phyloP scores from a whole-genome alignment of 1,140 invertebrate species.

The Lasaia peninsularis region DNA sequence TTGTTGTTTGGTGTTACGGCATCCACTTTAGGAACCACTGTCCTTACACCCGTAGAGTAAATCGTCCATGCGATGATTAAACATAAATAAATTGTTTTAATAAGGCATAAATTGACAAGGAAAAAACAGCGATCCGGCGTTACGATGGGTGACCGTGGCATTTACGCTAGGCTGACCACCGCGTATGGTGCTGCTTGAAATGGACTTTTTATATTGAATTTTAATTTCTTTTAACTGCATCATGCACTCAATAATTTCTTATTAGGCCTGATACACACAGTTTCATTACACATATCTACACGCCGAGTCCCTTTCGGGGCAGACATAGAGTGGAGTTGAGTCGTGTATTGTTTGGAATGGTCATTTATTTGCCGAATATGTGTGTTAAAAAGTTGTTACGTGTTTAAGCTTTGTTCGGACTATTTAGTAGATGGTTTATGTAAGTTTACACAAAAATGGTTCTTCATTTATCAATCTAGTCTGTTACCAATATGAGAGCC shows the following conservation, averaged over 20 bases:
- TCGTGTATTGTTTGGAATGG: no score
- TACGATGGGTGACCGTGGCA: slow-evolving; percentile 66
- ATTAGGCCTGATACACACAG: slow-evolving; percentile 16
- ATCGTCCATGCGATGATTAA: slow-evolving; percentile 50
- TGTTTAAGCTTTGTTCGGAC: no score
- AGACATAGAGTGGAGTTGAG: no score
- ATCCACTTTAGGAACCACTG: not conserved
- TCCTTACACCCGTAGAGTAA: slow-evolving; percentile 38
- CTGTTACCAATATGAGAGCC: no score
- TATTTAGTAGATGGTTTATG: no score
- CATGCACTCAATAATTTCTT: slow-evolving; percentile 23
- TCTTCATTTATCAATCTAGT: no score
- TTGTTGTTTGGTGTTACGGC: no score
- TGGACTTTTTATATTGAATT: slow-evolving; percentile 51
- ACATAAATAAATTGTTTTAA: slow-evolving; percentile 64
- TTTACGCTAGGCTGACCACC: slow-evolving; percentile 60
- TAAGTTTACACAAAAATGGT: no score
- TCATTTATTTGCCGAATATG: no score
- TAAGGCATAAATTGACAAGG: slow-evolving; percentile 47
- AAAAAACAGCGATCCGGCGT: slow-evolving; percentile 54
- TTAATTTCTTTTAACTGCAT: slow-evolving; percentile 24
- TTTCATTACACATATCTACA: not conserved
- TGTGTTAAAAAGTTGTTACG: no score
- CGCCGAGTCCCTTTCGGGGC: no score
- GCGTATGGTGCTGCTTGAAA: slow-evolving; percentile 45